These are phyloP conservation scores for Fistularia commersonii DNA, from an alignment of 2,797 vertebrate species.

Conservation along the genomic window DNA sequence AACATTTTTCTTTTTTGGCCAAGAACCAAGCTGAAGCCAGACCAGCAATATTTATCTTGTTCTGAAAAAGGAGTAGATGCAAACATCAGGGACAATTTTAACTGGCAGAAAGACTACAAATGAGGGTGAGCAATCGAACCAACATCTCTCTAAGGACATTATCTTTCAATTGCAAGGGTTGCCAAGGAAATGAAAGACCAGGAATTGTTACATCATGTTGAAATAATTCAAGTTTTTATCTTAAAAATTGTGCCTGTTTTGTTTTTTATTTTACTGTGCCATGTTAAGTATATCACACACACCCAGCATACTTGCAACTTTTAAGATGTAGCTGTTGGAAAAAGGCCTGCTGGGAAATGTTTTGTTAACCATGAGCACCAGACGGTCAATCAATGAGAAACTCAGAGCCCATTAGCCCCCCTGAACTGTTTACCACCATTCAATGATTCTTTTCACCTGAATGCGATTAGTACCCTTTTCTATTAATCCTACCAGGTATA, in stretches of 20 bases:
- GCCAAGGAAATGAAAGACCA: constrained; percentile 6
- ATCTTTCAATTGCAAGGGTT: constrained; percentile 17
- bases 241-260: too few species aligned
- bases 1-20: constrained; percentile 67
- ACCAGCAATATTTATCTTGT: constrained; percentile 72
- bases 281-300: constrained; percentile 1
- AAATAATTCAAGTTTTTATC: too few species aligned
- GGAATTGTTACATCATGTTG: too few species aligned
- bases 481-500: constrained; percentile 63
- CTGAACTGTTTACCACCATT: constrained; percentile 77
- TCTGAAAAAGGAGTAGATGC: constrained; percentile 61
- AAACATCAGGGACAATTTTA: constrained; percentile 65
- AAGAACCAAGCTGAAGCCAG: constrained; percentile 53
- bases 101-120: constrained; percentile 46
- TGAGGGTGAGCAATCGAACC: constrained; percentile 38
- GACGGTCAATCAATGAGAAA: constrained; percentile 72
- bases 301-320: not conserved
- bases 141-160: constrained; percentile 57
- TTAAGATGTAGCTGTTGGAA: constrained; percentile 21
- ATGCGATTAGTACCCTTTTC: constrained; percentile 71
- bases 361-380: constrained; percentile 68
- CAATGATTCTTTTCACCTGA: constrained; percentile 76
- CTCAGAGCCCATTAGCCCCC: constrained; percentile 72
- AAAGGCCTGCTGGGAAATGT: constrained; percentile 57
- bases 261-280: too few species aligned